Conservation (phyloP, 2,888 invertebrate genomes). For the Anticlea derivata region DNA sequence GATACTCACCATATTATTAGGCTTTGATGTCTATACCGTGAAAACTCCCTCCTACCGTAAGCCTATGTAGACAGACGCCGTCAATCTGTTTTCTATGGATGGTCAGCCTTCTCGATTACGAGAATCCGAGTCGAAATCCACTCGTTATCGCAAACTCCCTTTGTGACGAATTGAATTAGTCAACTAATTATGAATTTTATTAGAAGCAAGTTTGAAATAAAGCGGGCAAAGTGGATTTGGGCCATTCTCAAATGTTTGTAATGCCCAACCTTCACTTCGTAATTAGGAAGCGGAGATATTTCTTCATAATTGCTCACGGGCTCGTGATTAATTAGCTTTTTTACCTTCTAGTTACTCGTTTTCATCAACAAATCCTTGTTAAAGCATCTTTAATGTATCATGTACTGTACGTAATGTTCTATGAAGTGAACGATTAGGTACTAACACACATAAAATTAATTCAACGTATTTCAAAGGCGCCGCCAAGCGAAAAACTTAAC, state of each 20-base stretch:
- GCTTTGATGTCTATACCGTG: too few relatives aligned
- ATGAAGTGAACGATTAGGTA: too few relatives aligned
- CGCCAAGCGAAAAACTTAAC: too few relatives aligned
- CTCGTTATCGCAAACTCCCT: slow-evolving; percentile 51
- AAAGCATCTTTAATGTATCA: too few relatives aligned
- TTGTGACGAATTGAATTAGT: slow-evolving; percentile 55
- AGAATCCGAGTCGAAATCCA: slow-evolving; percentile 36
- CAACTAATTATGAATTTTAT: slow-evolving; percentile 52
- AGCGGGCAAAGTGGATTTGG: slow-evolving; percentile 29
- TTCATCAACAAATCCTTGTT: background rate
- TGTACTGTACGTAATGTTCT: too few relatives aligned
- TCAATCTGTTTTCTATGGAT: slow-evolving; percentile 1
- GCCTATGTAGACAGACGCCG: too few relatives aligned
- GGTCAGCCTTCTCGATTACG: slow-evolving; percentile 40
- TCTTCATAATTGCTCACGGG: slow-evolving; percentile 17
- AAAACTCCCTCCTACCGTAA: too few relatives aligned
- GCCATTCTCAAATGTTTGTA: slow-evolving; percentile 29
- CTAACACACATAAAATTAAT: too few relatives aligned
- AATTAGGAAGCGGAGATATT: slow-evolving; percentile 21
- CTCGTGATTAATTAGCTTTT: slow-evolving; percentile 7
- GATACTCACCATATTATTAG: too few relatives aligned
- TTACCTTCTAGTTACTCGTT: background rate
- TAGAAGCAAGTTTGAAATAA: slow-evolving; percentile 41
- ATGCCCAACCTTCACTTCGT: slow-evolving; percentile 30
- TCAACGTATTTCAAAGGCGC: too few relatives aligned